phyloP scores from a whole-genome alignment of 2,888 invertebrate genomes.

The Ophion ellenae region DNA sequence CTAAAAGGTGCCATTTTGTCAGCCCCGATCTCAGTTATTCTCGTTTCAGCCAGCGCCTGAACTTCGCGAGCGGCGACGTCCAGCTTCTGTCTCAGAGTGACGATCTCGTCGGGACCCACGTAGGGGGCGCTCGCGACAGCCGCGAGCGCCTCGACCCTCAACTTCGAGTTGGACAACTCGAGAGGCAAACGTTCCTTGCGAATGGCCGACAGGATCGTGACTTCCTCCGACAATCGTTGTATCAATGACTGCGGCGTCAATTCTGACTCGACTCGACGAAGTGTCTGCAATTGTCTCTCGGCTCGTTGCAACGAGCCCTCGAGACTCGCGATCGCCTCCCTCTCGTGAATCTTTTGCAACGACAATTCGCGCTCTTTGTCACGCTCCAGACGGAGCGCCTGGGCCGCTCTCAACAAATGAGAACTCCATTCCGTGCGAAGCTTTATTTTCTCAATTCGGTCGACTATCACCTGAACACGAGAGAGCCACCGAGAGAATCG shows the following conservation, averaged over 20 bases:
- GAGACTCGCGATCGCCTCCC: slow-evolving; percentile 76
- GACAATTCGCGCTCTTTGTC: slow-evolving; percentile 86
- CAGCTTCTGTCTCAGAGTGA: slow-evolving; percentile 77
- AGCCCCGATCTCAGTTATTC: slow-evolving; percentile 84
- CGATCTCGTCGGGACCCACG: slow-evolving; percentile 78
- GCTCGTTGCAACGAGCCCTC: slow-evolving; percentile 85
- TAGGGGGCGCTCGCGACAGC: slow-evolving; percentile 77
- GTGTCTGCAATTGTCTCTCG: slow-evolving; percentile 88
- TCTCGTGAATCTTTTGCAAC: slow-evolving; percentile 86
- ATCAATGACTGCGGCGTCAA: slow-evolving; percentile 88
- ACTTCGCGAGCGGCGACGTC: slow-evolving; percentile 87
- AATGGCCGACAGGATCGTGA: slow-evolving; percentile 86
- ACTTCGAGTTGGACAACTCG: slow-evolving; percentile 87
- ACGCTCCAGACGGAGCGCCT: slow-evolving; percentile 85
- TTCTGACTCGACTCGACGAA: slow-evolving; percentile 85
- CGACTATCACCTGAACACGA: slow-evolving; percentile 70
- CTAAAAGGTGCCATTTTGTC: slow-evolving; percentile 93
- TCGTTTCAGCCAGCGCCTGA: slow-evolving; percentile 89
- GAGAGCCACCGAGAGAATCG: not conserved
- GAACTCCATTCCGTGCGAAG: slow-evolving; percentile 73
- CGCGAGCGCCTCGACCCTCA: slow-evolving; percentile 89
- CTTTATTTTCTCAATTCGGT: slow-evolving; percentile 78
- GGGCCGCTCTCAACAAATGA: slow-evolving; percentile 79
- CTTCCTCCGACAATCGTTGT: slow-evolving; percentile 90
- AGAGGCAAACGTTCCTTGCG: slow-evolving; percentile 92